Base-by-base conservation (phyloP, 2,797 vertebrate species). In the Aldrovandia affinis region DNA sequence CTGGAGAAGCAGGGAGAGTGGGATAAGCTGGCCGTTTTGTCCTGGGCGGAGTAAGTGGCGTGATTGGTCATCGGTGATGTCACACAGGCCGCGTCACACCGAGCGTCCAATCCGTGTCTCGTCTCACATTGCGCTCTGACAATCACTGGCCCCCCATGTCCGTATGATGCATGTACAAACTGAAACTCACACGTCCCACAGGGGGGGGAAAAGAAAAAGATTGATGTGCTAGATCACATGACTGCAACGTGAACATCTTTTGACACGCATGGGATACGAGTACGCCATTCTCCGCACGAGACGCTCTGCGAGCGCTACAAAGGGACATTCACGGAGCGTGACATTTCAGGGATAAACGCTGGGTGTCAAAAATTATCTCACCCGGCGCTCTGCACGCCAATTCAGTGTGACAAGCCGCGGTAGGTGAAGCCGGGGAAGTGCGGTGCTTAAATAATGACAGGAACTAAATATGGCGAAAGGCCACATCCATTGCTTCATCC, bases 261-360 rank as follows among this genome's bases (percentile, higher is more conserved):
- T 9, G 39, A 77, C 73, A 77, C 9, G n/a, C 22, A n/a, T 44
- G 42, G 39, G 39, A 77, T 6, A n/a, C 39, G 47, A 47, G 42
- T n/a, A 77, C 10, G 73, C 25, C 14, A 77, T 39, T 22, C 42
- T 14, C 5, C 36, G 1, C 36, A 22, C 68, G 42, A 73, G 68
- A 73, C n/a, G 12, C 33, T 39, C 4, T 20, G 33, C 12, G 30
- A 65, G 61, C 61, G n/a, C 22, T 47, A 14, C 39, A n/a, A 77
- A 47, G 42, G 6, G 25, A 47, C 22, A 47, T 77, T 44, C 73
- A 47, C 8, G 18, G 20, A 8, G 33, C 68, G 39, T 73, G 36
- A 73, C 68, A 44, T 70, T 42, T 75, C 2, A n/a, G 22, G 47
- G 73, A 77, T 44, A 77, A 77, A 77, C 25, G 73, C 73, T 47